Percentiles rank a stretch among this genome's conserved stretches.
phyloP scores from a whole-genome alignment of 2,888 invertebrate genomes.

The Acrocera orbiculus region DNA sequence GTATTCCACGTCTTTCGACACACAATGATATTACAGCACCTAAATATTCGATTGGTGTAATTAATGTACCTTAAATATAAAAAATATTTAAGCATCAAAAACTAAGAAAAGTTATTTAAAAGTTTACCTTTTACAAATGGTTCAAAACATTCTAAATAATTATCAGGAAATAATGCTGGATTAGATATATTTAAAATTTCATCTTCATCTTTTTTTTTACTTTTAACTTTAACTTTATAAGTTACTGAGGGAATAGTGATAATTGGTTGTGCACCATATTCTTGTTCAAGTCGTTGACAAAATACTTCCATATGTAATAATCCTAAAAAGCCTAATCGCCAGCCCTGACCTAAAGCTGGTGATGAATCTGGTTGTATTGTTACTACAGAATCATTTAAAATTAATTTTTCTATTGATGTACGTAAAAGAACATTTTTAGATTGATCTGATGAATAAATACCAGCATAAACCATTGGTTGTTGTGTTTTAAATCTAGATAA shows the following conservation, averaged over 20 bases:
- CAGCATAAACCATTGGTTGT: constrained; percentile 73
- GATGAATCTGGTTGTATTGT: constrained; percentile 63
- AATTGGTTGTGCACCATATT: constrained; percentile 63
- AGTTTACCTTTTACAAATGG: constrained; percentile 61
- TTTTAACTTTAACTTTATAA: constrained; percentile 54
- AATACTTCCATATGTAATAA: constrained; percentile 79
- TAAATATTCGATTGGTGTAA: constrained; percentile 61
- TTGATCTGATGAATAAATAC: constrained; percentile 75
- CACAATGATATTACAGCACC: constrained; percentile 55
- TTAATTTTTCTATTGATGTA: constrained; percentile 73
- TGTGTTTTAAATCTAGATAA: constrained; percentile 47
- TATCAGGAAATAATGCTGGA: constrained; percentile 56
- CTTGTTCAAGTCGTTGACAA: constrained; percentile 67
- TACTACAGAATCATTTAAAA: constrained; percentile 90
- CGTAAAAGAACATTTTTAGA: constrained; percentile 58
- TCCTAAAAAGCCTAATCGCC: constrained; percentile 75
- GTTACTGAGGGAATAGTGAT: constrained; percentile 76
- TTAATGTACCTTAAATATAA: constrained; percentile 51
- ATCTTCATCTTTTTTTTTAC: constrained; percentile 48
- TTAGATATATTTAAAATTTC: constrained; percentile 51
- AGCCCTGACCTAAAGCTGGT: constrained; percentile 74
- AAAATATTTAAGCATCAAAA: background rate
- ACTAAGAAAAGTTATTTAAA: too few relatives aligned
- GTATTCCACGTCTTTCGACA: constrained; percentile 51
- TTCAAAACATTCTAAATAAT: constrained; percentile 62